Base-by-base conservation (phyloP, 37 sponge, comb jelly and placozoan species). In the Dysidea cf. avara region DNA sequence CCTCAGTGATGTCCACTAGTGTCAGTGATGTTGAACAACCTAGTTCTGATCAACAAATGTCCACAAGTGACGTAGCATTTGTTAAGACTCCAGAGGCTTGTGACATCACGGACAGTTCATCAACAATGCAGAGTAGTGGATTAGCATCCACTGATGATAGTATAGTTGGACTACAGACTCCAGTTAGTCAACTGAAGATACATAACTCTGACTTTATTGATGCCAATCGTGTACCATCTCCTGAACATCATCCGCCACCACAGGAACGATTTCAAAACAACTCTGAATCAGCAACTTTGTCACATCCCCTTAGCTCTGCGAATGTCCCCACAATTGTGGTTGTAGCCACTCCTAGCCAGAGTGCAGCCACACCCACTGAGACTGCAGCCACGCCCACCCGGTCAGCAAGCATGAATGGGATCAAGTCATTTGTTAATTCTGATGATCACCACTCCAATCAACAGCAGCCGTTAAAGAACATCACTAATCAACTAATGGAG, bases 261-360 rank as follows among this genome's bases (percentile, higher is more conserved):
- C 30, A 66, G 46, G 29, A 17, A 18, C 56, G 66, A 24, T 29
- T 54, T 9, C 54, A 67, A 31, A 39, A 49, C 5, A 56, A 24
- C 43, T 67, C 78, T 14, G 78, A 68, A 16, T 50, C 68, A 0
- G 78, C 78, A 20, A 78, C 68, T 30, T 56, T 77, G 28, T 6
- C 55, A 0, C 77, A 66, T 40, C 77, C 77, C 40, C 77, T 77
- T 40, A 66, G 56, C 13, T 37, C n/a, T 26, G 57, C 28, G 7
- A 56, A 5, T 16, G 28, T 56, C 6, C 28, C 57, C 16, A 12
- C 9, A 5, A 12, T 9, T 9, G 9, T 5, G 46, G 7, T 9
- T 43, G 46, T 43, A 43, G 46, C 46, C 46, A 43, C 46, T 5
- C 46, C 46, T 43, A 43, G 7, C 9, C 7, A 43, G 5, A 43